Conservation (phyloP, 2,113 vertebrate genomes). For the Eudyptes chrysolophus region DNA sequence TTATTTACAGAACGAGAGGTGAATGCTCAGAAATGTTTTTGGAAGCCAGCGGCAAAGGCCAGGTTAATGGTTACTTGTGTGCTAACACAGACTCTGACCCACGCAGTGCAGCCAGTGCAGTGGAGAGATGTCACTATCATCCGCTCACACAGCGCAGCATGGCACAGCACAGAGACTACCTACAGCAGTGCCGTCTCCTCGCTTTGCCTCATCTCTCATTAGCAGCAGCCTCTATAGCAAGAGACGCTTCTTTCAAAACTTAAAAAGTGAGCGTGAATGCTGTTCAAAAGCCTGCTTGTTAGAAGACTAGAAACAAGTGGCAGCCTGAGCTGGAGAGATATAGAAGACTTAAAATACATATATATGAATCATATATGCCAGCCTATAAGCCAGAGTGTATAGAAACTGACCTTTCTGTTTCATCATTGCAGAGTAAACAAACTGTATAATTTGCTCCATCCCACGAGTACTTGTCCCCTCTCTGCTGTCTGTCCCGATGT, state of each 20-base stretch:
- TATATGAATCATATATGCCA: conserved; percentile 13
- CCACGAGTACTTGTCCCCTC: neutral
- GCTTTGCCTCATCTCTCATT: conserved; percentile 44
- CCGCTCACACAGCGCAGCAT: neutral
- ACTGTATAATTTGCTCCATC: conserved; percentile 11
- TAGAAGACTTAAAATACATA: conserved; percentile 24
- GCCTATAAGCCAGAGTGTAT: neutral
- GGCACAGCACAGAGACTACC: neutral
- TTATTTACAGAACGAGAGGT: conserved; percentile 22
- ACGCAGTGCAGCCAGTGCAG: neutral
- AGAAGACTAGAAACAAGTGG: conserved; percentile 27
- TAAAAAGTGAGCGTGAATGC: conserved; percentile 40
- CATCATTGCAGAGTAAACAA: conserved; percentile 16
- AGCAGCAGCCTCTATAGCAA: conserved; percentile 47
- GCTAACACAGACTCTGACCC: conserved; percentile 69
- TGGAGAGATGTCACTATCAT: neutral
- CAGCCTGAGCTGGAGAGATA: conserved; percentile 61
- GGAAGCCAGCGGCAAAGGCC: neutral
- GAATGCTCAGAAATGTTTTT: conserved; percentile 28
- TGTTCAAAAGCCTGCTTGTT: conserved; percentile 55
- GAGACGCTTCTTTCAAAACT: conserved; percentile 25
- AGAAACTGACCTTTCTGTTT: conserved; percentile 28
- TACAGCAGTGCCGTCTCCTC: neutral
- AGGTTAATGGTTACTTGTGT: conserved; percentile 65
- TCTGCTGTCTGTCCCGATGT: neutral